These are phyloP conservation scores for Vireo altiloquus DNA, from an alignment of 2,113 vertebrate species.

Conservation along the genomic window DNA sequence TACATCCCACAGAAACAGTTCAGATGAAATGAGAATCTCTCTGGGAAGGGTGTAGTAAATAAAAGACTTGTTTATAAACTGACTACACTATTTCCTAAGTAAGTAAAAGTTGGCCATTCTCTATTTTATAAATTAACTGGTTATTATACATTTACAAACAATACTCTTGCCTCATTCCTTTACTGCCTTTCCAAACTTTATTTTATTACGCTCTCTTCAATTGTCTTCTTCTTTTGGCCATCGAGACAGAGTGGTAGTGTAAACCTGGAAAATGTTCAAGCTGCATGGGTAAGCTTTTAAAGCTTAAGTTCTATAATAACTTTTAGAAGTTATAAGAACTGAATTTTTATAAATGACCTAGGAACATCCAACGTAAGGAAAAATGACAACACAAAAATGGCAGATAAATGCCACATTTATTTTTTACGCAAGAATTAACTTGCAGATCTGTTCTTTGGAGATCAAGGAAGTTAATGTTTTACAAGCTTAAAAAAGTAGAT, in stretches of 20 bases:
- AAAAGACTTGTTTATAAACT: background rate
- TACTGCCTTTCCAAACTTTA: background rate
- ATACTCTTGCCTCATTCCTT: accelerated
- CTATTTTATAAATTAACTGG: background rate
- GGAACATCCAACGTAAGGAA: background rate
- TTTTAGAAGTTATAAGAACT: background rate
- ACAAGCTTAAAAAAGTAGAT: background rate
- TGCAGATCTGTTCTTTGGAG: background rate
- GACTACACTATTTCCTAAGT: background rate
- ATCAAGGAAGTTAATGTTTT: background rate
- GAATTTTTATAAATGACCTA: background rate
- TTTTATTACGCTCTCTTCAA: background rate
- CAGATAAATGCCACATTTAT: background rate
- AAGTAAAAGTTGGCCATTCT: background rate
- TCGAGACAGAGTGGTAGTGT: background rate
- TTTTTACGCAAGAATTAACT: background rate
- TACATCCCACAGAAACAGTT: background rate
- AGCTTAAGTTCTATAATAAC: background rate
- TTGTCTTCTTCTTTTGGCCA: background rate
- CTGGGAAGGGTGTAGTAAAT: background rate
- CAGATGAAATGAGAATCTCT: background rate
- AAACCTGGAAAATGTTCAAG: background rate
- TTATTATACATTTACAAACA: background rate
- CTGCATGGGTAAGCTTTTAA: background rate
- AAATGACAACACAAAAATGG: background rate